A percentile compares a stretch with the other conserved stretches of the same genome.
These are phyloP conservation scores for Gortyna flavago DNA, from an alignment of 2,888 invertebrate species.

Conservation along the genomic window DNA sequence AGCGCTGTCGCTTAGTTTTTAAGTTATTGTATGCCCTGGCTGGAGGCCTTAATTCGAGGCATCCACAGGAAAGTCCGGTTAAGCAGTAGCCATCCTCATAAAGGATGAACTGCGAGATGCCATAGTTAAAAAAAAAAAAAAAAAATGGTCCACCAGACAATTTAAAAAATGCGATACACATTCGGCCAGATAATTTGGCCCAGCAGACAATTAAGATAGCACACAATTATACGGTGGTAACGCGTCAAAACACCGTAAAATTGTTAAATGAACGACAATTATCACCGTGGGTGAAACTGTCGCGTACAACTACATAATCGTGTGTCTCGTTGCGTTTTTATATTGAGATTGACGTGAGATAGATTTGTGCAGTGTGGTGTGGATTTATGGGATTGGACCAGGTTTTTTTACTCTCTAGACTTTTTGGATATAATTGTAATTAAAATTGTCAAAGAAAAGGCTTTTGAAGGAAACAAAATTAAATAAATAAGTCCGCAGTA, in stretches of 20 bases:
- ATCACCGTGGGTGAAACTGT: slow-evolving; percentile 75
- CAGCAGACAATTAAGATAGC: slow-evolving; percentile 61
- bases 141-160: no score
- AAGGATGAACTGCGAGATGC: no score
- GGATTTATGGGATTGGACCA: slow-evolving; percentile 53
- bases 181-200: slow-evolving; percentile 45
- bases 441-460: background rate
- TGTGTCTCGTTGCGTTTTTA: slow-evolving; percentile 79
- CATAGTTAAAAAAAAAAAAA: no score
- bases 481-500: background rate
- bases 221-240: slow-evolving; percentile 64
- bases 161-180: slow-evolving; percentile 50
- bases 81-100: no score
- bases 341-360: slow-evolving; percentile 88
- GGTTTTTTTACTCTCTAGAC: background rate
- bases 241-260: slow-evolving; percentile 78
- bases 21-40: no score
- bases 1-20: no score
- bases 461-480: background rate
- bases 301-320: slow-evolving; percentile 80
- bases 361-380: slow-evolving; percentile 61
- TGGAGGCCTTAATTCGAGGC: no score
- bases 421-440: background rate
- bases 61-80: no score
- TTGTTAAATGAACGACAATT: slow-evolving; percentile 87